Evolutionary conservation across 2,888 invertebrate species (phyloP).

Genomic region (Diaphora mendica): DNA sequence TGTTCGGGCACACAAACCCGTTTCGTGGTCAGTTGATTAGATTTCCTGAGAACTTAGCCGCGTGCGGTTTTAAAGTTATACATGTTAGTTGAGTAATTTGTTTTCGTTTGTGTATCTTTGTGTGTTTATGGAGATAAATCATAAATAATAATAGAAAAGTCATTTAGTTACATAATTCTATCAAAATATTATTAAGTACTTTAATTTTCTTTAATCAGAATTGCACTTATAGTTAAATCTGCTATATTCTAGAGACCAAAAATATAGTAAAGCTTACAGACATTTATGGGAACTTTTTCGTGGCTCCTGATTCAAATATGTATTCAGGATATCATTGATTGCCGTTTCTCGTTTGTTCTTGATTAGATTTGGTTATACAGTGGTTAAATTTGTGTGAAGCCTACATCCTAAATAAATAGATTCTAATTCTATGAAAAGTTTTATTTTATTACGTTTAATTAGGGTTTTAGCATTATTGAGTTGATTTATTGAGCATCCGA

Average conservation of each 20-base stretch:
- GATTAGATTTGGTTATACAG: background rate
- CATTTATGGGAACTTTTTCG: background rate
- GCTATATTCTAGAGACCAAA: too few relatives aligned
- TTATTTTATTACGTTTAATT: background rate
- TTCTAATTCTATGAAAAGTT: background rate
- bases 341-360: background rate
- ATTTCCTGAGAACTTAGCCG: slow-evolving; percentile 31
- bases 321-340: background rate
- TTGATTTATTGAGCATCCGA: too few relatives aligned
- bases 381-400: background rate
- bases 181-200: too few relatives aligned
- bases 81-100: background rate
- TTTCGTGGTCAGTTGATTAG: slow-evolving; percentile 39
- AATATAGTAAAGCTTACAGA: background rate
- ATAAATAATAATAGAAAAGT: background rate
- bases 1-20: slow-evolving; percentile 29
- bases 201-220: too few relatives aligned
- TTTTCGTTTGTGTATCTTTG: too few relatives aligned
- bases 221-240: too few relatives aligned
- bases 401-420: background rate
- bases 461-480: background rate
- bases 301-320: background rate
- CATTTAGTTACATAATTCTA: too few relatives aligned
- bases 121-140: background rate
- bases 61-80: slow-evolving; percentile 28